Evolutionary conservation across 2,888 invertebrate genomes (phyloP), one percentile per base, ranked within the genome.

Genomic region (Pterostichus madidus): DNA sequence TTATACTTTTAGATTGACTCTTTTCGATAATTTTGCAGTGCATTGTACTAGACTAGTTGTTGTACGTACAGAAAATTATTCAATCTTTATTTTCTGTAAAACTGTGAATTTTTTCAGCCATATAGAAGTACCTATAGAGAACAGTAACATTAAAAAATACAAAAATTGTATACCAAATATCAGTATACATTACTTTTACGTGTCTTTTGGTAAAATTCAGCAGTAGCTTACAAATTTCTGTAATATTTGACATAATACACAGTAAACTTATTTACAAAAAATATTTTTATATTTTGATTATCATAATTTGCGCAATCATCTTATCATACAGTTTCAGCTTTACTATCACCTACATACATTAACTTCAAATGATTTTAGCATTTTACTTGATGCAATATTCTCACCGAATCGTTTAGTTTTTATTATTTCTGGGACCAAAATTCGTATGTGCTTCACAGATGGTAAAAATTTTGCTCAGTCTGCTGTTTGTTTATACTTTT

Each of bases 381-480:
- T 71, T 71, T 44, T 11, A 10, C 15, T 15, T 71, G 32, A 17
- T 71, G 68, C 68, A 71, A 39, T 39, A 8, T 64, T 32, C 39
- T 31, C 7, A 32, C 61, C 61, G 24, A 64, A 15, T 71, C 44
- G 17, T 71, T 71, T 35, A 64, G 68, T 75, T 80, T 32, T 68
- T 77, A 64, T 83, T 83, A 83, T 83, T 83, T 83, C 77, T 64
- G 83, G 83, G 83, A 83, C 83, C 83, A 83, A 83, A 71, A 64
- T 83, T 83, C 52, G 53, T 61, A 64, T 31, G 64, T 83, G 64
- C 76, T 83, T 77, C 35, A 35, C 11, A 80, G n/a, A 32, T 52
- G 17, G 13, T 68, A 13, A 39, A 17, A 15, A 39, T 71, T 71
- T 76, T 32, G 35, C 11, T 64, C 64, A 64, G 31, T 64, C 13